phyloP scores from a whole-genome alignment of 2,113 vertebrate species.

The Microcebus jonahi region DNA sequence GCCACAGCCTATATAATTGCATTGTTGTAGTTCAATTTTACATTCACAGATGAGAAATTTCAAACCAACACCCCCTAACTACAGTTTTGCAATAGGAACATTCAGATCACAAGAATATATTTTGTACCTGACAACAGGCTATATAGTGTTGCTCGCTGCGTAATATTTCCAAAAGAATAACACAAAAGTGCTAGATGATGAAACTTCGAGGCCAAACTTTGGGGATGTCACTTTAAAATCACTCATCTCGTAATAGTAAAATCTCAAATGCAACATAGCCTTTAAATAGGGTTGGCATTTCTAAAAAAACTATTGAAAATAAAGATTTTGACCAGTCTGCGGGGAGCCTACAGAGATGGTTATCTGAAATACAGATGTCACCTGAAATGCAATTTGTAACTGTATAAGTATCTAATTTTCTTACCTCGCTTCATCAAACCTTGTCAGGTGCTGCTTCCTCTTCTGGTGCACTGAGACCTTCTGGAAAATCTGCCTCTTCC shows the following conservation, averaged over 20 bases:
- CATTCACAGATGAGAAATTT: not conserved
- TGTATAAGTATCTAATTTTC: conserved; percentile 53
- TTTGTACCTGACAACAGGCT: not conserved
- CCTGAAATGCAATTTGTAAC: not conserved
- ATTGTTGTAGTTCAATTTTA: not conserved
- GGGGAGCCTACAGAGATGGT: not conserved
- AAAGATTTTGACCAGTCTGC: not conserved
- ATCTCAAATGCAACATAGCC: conserved; percentile 1
- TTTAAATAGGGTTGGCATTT: conserved; percentile 67
- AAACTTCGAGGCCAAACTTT: not conserved
- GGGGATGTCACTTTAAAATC: not conserved
- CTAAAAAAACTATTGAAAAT: not conserved
- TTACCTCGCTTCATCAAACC: conserved; percentile 79
- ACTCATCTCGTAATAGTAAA: conserved; percentile 12
- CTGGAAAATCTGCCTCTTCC: conserved; percentile 44
- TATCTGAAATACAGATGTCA: not conserved
- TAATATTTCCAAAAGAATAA: not conserved
- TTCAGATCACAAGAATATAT: not conserved
- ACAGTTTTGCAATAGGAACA: not conserved
- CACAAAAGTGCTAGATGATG: not conserved
- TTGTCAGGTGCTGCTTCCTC: conserved; percentile 57
- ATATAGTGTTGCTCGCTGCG: not conserved
- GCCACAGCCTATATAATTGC: conserved; percentile 46
- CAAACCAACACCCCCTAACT: not conserved
- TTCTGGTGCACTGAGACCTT: conserved; percentile 55